These are phyloP conservation scores for Brachypteracias leptosomus DNA, from an alignment of 2,113 vertebrate genomes.

Conservation along the genomic window DNA sequence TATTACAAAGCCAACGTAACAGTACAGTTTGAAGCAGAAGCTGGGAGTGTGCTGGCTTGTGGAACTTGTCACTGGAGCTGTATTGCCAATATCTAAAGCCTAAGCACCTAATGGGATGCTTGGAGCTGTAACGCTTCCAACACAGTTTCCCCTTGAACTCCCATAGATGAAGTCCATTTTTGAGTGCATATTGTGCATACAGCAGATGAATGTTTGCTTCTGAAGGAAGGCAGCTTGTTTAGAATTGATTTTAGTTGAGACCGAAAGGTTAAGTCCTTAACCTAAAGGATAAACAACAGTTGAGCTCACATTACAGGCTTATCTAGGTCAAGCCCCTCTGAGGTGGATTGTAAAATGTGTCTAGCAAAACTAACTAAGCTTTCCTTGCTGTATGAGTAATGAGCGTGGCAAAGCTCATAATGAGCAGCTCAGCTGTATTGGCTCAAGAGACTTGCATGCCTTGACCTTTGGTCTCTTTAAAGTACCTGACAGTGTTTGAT, in stretches of 20 bases:
- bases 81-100: neutral
- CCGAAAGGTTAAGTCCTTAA: neutral
- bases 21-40: neutral
- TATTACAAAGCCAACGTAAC: neutral
- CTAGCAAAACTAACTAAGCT: conserved; percentile 17
- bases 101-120: neutral
- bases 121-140: neutral
- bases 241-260: neutral
- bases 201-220: neutral
- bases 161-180: neutral
- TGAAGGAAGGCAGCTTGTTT: neutral
- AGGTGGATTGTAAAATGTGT: neutral
- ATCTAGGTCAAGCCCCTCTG: neutral
- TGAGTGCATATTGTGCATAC: neutral
- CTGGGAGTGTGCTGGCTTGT: neutral
- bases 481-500: neutral
- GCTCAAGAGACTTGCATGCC: neutral
- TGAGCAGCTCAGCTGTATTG: neutral
- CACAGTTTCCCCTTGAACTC: neutral
- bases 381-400: conserved; percentile 2
- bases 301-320: neutral
- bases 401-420: neutral
- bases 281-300: neutral
- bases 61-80: neutral
- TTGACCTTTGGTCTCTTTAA: neutral